phyloP scores from a whole-genome alignment of 2,797 vertebrate species.

The Tachyglossus aculeatus region DNA sequence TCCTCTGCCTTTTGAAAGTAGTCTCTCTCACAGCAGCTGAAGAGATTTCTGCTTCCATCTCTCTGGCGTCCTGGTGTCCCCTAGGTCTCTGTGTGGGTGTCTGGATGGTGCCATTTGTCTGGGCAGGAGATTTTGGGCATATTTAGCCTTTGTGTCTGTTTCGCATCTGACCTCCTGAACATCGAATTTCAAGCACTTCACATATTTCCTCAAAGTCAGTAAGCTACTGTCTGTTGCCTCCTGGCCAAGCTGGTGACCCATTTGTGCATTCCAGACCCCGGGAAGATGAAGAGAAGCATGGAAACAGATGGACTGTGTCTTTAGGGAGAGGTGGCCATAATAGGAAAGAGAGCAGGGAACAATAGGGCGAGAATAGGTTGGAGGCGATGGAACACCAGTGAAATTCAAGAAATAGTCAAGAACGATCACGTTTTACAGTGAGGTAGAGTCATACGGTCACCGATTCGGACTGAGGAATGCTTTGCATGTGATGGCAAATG shows the following conservation, averaged over 20 bases:
- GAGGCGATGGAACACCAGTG: not conserved
- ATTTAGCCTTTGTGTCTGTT: not conserved
- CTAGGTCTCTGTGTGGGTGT: not conserved
- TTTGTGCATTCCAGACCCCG: not conserved
- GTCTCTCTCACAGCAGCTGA: slow-evolving; percentile 1
- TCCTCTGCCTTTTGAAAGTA: not conserved
- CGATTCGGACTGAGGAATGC: not conserved
- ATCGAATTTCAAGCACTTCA: not conserved
- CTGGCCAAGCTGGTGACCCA: not conserved
- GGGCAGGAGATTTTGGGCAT: not conserved
- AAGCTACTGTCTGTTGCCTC: not conserved
- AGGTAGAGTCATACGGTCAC: not conserved
- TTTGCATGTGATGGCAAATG: not conserved
- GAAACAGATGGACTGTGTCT: not conserved
- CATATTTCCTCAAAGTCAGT: not conserved
- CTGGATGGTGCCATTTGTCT: not conserved
- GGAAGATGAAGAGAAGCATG: not conserved
- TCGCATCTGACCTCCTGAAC: not conserved
- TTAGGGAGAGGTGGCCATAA: not conserved
- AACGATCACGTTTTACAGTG: not conserved
- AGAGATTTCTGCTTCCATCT: not conserved
- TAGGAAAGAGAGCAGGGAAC: not conserved
- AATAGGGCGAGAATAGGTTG: not conserved
- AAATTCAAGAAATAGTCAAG: not conserved
- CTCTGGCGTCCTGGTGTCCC: not conserved